Evolutionary conservation across 1,140 invertebrate species (phyloP), one percentile per base, ranked within the genome.

Genomic region (Chelonus insularis): DNA sequence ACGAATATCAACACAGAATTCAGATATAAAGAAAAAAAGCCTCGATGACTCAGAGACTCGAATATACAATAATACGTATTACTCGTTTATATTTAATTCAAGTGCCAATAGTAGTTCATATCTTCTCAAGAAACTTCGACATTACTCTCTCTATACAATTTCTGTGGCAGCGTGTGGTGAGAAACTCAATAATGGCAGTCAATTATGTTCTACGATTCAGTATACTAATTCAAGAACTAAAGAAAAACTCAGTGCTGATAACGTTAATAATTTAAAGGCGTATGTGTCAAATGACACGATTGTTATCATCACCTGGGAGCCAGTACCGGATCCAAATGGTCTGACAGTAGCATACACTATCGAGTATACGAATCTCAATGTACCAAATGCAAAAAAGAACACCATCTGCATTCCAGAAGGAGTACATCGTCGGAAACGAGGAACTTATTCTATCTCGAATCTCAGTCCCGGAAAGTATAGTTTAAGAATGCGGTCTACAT

Each of bases 401-500:
- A 65, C 62, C 4, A 64, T 67, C 0, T 77, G 75, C 14, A 60
- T 76, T n/a, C 51, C 66, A 0, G 51, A 58, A 20, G 48, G 9
- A 0, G 8, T 41, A 0, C 34, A 14, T 1, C 47, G 14, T 4
- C 45, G 65, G 5, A 60, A 62, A 43, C 47, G 36, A 3, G 12
- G 20, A 11, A 62, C 12, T 4, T 57, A 71, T 23, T 52, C 60
- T n/a, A 64, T 77, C 0, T 66, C 34, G 4, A 72, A 78, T 45
- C 67, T 91, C 1, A 68, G 71, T 37, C 84, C 88, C 6, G 91
- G 90, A 1, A 84, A 83, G 55, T 92, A 92, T 70, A 81, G 83
- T 18, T 50, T 89, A 8, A 72, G 82, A 32, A 77, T 92, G 0
- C 78, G 83, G 54, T 86, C 88, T 0, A 84, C 82, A 1, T 89